Base-by-base conservation (phyloP, 1,140 invertebrate genomes). In the Medauroidea extradentata region DNA sequence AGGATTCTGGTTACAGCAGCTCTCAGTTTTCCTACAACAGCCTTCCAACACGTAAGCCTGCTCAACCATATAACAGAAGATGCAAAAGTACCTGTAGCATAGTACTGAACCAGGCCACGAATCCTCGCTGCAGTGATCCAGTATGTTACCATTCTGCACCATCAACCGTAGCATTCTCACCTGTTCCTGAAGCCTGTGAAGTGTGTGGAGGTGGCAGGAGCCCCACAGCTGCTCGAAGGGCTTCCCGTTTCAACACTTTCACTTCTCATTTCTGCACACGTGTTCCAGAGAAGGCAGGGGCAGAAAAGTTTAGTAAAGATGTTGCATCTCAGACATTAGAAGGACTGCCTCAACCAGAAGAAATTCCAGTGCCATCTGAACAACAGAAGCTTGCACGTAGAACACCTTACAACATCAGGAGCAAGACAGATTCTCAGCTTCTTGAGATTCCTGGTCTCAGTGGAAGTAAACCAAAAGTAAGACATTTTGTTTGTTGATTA, bases 1-100 rank as follows among this genome's bases (percentile, higher is more conserved):
- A 11, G 1, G 78, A 79, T 43, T 76, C 80, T 0, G 79, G 79
- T 0, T 82, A 82, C 57, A 74, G 73, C 43, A 81, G 78, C 18
- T 55, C 53, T 1, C 39, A 19, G 0, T 72, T 65, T 25, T 73
- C 76, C 0, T 73, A 71, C n/a, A 69, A 65, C 16, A 72, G 68
- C 57, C 53, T 72, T 9, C 70, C 71, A 0, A 25, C 57, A 16
- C 67, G 74, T 19, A 60, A 70, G 34, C 50, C 68, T 0, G 60
- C 72, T 0, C 75, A 77, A n/a, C 72, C 75, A 0, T 73, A 71
- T 48, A 73, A 73, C 38, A 69, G 76, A 4, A 66, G 74, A 3
- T 87, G 85, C 59, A 82, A 79, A 46, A 88, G 85, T 69, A 87
- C 85, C 0, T 87, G 83, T 65, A 88, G 81, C 65, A 88, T 88